Evolutionary conservation across 2,888 invertebrate species (phyloP).

Genomic region (Melieria crassipennis): DNA sequence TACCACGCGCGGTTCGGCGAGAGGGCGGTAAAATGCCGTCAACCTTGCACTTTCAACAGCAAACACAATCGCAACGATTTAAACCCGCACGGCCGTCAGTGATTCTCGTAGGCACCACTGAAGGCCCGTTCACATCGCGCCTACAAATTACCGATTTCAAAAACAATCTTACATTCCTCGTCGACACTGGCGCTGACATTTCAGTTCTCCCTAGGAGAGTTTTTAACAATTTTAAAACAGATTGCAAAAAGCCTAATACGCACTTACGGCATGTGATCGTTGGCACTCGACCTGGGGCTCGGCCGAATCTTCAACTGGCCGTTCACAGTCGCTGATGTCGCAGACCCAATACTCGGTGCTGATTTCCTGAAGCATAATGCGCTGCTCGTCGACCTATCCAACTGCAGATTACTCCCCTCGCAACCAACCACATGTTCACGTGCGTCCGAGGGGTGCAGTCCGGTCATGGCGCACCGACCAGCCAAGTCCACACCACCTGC

Average conservation of each 20-base stretch:
- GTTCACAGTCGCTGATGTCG: constrained; percentile 43
- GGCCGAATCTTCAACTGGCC: constrained; percentile 40
- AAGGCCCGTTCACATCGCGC: too few species aligned
- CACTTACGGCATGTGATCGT: constrained; percentile 34
- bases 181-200: constrained; percentile 42
- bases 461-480: too few species aligned
- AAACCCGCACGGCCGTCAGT: constrained; percentile 7
- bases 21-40: too few species aligned
- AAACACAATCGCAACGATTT: too few species aligned
- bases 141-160: constrained; percentile 6
- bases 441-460: background rate
- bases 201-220: constrained; percentile 36
- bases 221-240: background rate
- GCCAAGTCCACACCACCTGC: too few species aligned
- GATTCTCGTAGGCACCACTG: background rate
- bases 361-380: constrained; percentile 39
- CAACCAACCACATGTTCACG: background rate
- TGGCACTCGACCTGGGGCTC: constrained; percentile 25
- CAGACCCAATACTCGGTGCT: constrained; percentile 42
- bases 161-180: constrained; percentile 29
- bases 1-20: too few species aligned
- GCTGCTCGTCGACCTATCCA: constrained; percentile 34
- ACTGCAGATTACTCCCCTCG: background rate
- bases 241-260: constrained; percentile 2
- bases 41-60: too few species aligned